phyloP scores from a whole-genome alignment of 2,888 invertebrate species.

The Rhamnusium bicolor region DNA sequence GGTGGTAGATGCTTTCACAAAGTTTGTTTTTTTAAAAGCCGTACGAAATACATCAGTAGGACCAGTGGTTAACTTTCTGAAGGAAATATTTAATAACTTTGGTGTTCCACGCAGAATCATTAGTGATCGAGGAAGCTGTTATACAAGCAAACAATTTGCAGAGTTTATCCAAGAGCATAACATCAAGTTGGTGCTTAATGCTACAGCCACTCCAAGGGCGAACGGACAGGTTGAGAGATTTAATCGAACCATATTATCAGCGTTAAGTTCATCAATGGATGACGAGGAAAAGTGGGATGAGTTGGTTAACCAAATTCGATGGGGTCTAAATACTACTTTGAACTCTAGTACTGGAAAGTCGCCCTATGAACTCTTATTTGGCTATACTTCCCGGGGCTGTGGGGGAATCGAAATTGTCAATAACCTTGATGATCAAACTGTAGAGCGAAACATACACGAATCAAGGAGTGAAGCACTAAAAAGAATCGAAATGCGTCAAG shows the following conservation, averaged over 20 bases:
- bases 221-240: no score
- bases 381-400: neutral
- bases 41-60: neutral
- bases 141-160: no score
- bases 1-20: slow-evolving; percentile 47
- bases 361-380: slow-evolving; percentile 5
- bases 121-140: neutral
- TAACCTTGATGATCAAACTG: neutral
- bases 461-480: neutral
- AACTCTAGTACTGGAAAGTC: no score
- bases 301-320: no score
- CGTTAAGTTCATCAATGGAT: no score
- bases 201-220: no score
- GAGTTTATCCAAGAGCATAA: neutral
- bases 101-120: neutral
- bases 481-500: neutral
- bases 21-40: slow-evolving; percentile 6
- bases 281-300: no score
- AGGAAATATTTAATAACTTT: slow-evolving; percentile 4
- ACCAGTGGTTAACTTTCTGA: neutral
- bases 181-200: no score
- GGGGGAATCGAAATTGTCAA: neutral
- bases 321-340: neutral
- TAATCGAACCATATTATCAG: neutral
- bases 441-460: neutral